Evolutionary conservation across 2,797 vertebrate species (phyloP).

Genomic region (Mycteria americana): DNA sequence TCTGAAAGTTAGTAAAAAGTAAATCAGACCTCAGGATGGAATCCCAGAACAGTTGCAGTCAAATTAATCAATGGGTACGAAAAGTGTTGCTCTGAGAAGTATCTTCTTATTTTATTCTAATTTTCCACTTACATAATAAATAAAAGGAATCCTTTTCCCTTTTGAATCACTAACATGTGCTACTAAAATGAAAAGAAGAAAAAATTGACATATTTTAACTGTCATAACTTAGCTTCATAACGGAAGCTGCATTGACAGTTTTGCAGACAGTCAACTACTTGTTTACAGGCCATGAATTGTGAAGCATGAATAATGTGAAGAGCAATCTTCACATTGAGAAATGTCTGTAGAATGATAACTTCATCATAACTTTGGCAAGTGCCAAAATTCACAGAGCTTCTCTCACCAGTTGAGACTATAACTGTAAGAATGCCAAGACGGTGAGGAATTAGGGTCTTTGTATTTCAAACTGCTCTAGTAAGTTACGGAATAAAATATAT

Average conservation of each 20-base stretch:
- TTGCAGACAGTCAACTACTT: neutral
- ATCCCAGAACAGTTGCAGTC: neutral
- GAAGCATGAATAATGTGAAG: neutral
- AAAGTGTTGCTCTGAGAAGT: neutral
- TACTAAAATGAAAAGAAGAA: neutral
- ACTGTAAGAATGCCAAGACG: neutral
- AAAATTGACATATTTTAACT: neutral
- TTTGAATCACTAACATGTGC: neutral
- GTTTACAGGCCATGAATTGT: neutral
- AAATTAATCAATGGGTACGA: neutral
- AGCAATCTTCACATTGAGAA: neutral
- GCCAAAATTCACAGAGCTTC: neutral
- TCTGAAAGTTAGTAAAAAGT: neutral
- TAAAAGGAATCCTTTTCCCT: neutral
- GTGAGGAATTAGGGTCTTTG: neutral
- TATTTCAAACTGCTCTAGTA: neutral
- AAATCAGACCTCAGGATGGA: neutral
- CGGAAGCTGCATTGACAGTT: neutral
- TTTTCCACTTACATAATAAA: neutral
- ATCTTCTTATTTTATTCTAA: neutral
- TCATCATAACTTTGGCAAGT: neutral
- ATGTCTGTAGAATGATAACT: neutral
- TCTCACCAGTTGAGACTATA: neutral
- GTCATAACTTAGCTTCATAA: neutral
- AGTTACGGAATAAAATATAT: neutral